Evolutionary conservation across 2,888 invertebrate genomes (phyloP).

Genomic region (Cantharis flavilabris): DNA sequence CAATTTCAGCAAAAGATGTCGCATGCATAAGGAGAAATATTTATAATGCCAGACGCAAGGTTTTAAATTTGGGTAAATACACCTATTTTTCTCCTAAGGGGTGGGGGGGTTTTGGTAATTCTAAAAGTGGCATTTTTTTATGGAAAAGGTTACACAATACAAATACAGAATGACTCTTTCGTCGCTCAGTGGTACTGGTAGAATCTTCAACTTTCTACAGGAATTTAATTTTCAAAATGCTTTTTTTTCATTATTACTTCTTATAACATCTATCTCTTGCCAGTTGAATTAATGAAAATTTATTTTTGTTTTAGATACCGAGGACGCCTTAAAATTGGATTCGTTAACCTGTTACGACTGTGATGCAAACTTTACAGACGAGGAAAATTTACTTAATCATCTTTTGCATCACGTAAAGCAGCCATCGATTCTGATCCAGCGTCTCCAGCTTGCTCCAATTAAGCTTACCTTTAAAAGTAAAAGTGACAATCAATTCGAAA

Average conservation of each 20-base stretch:
- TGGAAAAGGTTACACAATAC: not conserved
- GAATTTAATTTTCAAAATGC: not conserved
- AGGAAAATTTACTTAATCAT: constrained; percentile 59
- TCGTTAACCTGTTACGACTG: constrained; percentile 59
- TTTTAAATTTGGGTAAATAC: not conserved
- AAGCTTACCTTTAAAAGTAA: constrained; percentile 56
- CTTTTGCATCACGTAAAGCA: constrained; percentile 62
- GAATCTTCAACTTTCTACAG: not conserved
- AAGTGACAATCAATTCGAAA: constrained; percentile 49
- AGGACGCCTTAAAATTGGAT: constrained; percentile 28
- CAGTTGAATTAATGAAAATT: not conserved
- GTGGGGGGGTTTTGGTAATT: not conserved
- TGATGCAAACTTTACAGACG: constrained; percentile 57
- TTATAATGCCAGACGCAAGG: not conserved
- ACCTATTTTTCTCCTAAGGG: not conserved
- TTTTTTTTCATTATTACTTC: not conserved
- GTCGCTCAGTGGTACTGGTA: not conserved
- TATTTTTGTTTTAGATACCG: not conserved
- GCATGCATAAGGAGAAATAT: not conserved
- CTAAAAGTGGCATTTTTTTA: not conserved
- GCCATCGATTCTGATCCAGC: constrained; percentile 58
- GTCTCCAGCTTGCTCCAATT: constrained; percentile 58
- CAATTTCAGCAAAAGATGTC: not conserved
- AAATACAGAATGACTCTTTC: not conserved
- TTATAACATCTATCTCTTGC: too few relatives aligned